Conservation (phyloP, 2,888 invertebrate genomes). For the Muscina levida region DNA sequence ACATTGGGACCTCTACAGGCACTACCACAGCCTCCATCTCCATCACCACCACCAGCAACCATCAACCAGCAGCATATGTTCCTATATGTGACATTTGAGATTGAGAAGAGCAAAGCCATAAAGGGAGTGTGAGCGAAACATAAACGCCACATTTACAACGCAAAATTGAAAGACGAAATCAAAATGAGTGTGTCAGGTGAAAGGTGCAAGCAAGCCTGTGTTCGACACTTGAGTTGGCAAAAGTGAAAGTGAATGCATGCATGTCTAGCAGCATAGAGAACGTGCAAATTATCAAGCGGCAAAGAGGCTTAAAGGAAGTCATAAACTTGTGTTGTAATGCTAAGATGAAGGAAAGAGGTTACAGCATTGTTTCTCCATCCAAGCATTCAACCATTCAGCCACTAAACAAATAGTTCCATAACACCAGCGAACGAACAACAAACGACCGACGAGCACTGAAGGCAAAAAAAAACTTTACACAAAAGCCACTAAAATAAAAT, state of each 20-base stretch:
- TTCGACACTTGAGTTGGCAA: neutral
- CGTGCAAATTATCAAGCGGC: neutral
- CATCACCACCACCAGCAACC: neutral
- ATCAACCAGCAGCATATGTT: neutral
- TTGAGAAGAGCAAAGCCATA: neutral
- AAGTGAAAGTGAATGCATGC: neutral
- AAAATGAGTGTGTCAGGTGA: no score
- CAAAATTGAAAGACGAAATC: neutral
- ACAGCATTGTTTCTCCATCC: constrained; percentile 4
- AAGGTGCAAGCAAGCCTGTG: no score
- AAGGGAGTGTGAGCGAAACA: neutral
- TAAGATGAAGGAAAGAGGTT: neutral
- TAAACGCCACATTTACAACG: neutral
- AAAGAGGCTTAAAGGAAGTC: neutral
- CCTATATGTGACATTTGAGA: neutral
- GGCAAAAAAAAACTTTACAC: neutral
- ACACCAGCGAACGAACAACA: neutral
- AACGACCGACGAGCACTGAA: no score
- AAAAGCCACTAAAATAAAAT: constrained; percentile 25
- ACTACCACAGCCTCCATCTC: no score
- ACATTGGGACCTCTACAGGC: neutral
- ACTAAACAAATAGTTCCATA: neutral
- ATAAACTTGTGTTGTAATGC: neutral
- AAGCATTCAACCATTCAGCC: neutral
- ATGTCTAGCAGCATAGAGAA: neutral